Evolutionary conservation across 2,113 vertebrate genomes (phyloP).

Genomic region (Sterna hirundo): DNA sequence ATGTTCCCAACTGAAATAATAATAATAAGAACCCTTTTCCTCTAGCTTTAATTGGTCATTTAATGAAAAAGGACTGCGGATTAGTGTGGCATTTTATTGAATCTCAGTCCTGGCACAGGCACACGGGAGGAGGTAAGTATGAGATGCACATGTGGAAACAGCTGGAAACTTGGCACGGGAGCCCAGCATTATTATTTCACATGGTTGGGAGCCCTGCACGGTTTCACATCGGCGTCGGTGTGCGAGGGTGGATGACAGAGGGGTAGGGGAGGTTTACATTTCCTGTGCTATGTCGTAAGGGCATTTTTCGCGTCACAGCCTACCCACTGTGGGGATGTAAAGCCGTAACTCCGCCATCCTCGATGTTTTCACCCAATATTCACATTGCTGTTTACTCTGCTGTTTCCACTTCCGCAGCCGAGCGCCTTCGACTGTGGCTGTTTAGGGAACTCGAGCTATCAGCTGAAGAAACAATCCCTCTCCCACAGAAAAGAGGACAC

Average conservation of each 20-base stretch:
- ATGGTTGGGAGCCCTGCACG: not conserved
- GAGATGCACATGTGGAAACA: constrained; percentile 64
- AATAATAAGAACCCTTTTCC: constrained; percentile 16
- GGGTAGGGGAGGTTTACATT: not conserved
- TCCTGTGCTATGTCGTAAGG: fast-evolving
- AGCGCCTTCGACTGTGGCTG: not conserved
- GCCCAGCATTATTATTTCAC: constrained; percentile 10
- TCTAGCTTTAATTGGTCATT: constrained; percentile 57
- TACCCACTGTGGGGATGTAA: fast-evolving
- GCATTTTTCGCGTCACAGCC: not conserved
- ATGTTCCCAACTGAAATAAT: constrained; percentile 44
- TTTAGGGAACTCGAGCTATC: not conserved
- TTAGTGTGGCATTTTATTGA: constrained; percentile 50
- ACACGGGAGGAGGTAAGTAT: constrained; percentile 10
- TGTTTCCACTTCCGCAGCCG: not conserved
- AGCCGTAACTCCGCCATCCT: fast-evolving
- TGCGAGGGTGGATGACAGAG: not conserved
- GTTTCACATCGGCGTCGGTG: not conserved
- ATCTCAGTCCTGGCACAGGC: constrained; percentile 30
- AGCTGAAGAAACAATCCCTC: not conserved
- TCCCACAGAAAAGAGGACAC: not conserved
- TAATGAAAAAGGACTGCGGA: constrained; percentile 59
- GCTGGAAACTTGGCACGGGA: constrained; percentile 47
- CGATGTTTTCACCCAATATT: not conserved
- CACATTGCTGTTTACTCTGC: not conserved